Evolutionary conservation across 2,113 vertebrate genomes (phyloP).

Genomic region (Elaphurus davidianus): DNA sequence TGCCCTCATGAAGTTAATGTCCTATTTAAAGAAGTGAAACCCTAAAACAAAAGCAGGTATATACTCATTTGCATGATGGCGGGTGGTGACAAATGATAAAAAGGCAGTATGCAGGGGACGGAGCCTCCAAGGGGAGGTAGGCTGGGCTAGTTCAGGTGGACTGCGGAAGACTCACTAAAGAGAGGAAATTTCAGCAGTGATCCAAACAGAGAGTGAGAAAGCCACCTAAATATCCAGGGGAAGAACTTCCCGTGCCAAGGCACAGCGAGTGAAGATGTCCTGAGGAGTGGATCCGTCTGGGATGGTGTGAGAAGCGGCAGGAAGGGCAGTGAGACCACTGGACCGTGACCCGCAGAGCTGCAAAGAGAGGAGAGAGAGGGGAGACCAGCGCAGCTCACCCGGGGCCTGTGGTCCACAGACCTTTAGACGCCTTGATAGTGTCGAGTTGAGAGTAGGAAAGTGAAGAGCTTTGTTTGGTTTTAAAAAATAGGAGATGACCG

Average conservation of each 20-base stretch:
- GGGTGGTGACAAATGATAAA: background rate
- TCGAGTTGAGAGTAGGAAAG: background rate
- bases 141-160: background rate
- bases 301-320: background rate
- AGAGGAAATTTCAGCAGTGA: background rate
- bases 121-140: accelerated
- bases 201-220: background rate
- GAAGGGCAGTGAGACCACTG: accelerated
- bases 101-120: background rate
- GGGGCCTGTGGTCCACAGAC: background rate
- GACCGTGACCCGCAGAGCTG: accelerated
- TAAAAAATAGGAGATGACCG: background rate
- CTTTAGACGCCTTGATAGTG: background rate
- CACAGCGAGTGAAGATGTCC: background rate
- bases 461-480: background rate
- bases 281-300: background rate
- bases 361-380: background rate
- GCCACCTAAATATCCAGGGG: background rate
- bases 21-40: background rate
- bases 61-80: background rate
- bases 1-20: background rate
- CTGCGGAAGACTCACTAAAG: accelerated
- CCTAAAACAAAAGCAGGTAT: background rate
- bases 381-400: accelerated
- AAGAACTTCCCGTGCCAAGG: background rate